Evolutionary conservation across 2,888 invertebrate genomes (phyloP).

Genomic region (Acronicta leporina): DNA sequence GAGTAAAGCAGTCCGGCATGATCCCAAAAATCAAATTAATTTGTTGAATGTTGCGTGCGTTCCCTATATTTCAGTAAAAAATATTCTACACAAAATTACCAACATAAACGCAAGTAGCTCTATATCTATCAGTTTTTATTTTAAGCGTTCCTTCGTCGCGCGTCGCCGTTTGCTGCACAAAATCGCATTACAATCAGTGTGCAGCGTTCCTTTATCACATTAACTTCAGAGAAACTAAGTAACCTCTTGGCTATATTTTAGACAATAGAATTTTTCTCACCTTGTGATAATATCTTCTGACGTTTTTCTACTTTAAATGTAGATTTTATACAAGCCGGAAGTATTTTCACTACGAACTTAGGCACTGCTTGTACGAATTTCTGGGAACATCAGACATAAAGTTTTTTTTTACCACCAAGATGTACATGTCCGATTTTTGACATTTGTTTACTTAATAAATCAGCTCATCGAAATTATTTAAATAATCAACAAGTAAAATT

Average conservation of each 20-base stretch:
- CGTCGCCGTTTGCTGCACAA: slow-evolving; percentile 9
- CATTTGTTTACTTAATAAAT: too few relatives aligned
- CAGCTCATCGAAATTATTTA: too few relatives aligned
- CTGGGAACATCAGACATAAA: too few relatives aligned
- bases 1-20: too few relatives aligned
- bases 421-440: too few relatives aligned
- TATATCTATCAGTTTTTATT: slow-evolving; percentile 3
- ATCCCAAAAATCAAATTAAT: too few relatives aligned
- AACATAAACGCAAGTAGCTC: slow-evolving; percentile 1
- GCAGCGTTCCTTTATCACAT: slow-evolving; percentile 13
- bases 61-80: background rate
- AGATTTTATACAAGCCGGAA: too few relatives aligned
- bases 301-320: background rate
- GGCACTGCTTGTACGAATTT: too few relatives aligned
- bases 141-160: background rate
- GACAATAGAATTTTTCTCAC: slow-evolving; percentile 23
- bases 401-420: too few relatives aligned
- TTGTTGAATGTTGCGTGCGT: too few relatives aligned
- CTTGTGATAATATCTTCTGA: slow-evolving; percentile 13
- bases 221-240: slow-evolving; percentile 12
- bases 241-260: slow-evolving; percentile 20
- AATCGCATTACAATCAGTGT: slow-evolving; percentile 44
- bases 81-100: too few relatives aligned
- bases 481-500: background rate
- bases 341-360: too few relatives aligned